Base-by-base conservation (phyloP, 2,888 invertebrate genomes). In the Diarsia mendica region DNA sequence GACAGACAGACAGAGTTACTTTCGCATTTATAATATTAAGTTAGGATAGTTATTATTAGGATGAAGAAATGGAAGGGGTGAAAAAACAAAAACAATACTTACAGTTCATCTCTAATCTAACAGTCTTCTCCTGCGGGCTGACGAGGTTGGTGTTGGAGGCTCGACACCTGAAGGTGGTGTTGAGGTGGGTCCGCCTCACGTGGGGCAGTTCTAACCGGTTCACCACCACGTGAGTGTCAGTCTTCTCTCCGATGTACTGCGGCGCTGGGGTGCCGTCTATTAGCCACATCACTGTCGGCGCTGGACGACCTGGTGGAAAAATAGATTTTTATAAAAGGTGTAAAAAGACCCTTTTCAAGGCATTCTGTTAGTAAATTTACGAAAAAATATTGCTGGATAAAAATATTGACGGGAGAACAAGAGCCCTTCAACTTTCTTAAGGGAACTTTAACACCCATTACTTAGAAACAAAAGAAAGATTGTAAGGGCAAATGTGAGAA, bases 81-180 rank as follows among this genome's bases (percentile, higher is more conserved):
- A 28, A 58, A n/a, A n/a, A n/a, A n/a, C n/a, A n/a, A n/a, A 58
- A 58, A 28, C 0, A 61, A 9, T 72, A 98, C 98, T 98, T 94
- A 98, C 98, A 95, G 91, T 98, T 97, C 97, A 99, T 97, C 93
- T 98, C 98, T 88, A 98, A 97, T 88, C 98, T 97, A 87, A 98
- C 98, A 84, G 97, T 98, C 92, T 98, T 98, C 93, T 98, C 98
- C 75, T 98, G 97, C 2, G 99, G 98, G 91, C 98, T 97, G 92
- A 98, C 98, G 80, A 98, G 97, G 93, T 98, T 98, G 64, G 98
- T 98, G 93, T 99, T 99, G 76, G 98, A 97, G 18, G 98, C 98
- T 93, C 98, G 98, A 92, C 99, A 99, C 93, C 98, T 98, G 96
- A 98, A 98, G 51, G 98, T 98, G 60, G 98, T 98, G 94, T 98